A percentile compares a stretch with the other conserved stretches of the same genome.
These are phyloP conservation scores for Hozukius guyotensis DNA, from an alignment of 2,797 vertebrate genomes.

Conservation along the genomic window DNA sequence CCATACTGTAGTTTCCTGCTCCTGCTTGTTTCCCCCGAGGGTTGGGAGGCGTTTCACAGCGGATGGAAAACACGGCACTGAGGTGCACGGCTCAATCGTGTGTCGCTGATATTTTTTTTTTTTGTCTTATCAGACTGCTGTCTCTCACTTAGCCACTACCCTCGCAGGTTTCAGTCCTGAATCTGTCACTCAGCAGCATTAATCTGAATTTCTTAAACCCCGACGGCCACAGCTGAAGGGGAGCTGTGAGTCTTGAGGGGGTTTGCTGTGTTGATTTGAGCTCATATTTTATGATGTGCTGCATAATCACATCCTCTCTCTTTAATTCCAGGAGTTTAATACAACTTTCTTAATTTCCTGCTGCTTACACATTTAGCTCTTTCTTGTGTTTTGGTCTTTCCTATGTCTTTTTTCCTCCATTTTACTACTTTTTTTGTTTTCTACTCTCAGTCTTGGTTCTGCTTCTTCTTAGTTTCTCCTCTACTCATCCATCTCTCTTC, in stretches of 20 bases:
- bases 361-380: not conserved
- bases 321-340: conserved; percentile 4
- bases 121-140: conserved; percentile 32
- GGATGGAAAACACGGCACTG: conserved; percentile 29
- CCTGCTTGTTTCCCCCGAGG: conserved; percentile 48
- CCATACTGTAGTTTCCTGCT: conserved; percentile 26
- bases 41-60: conserved; percentile 27
- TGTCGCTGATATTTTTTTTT: conserved; percentile 51
- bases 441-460: not conserved
- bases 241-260: not conserved
- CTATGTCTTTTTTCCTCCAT: not conserved
- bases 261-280: conserved; percentile 13
- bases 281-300: conserved; percentile 6
- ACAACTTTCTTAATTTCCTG: not conserved
- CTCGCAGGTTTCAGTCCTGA: not conserved
- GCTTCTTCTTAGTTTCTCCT: not conserved
- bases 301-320: conserved; percentile 1
- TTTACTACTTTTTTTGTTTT: not conserved
- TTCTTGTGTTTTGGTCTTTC: not conserved
- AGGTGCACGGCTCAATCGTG: conserved; percentile 2
- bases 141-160: conserved; percentile 26
- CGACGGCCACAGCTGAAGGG: conserved; percentile 24
- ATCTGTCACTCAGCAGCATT: conserved; percentile 39
- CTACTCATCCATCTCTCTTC: not conserved
- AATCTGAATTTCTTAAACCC: conserved; percentile 35